phyloP scores from a whole-genome alignment of 2,888 invertebrate genomes.

The Mythimna loreyi region DNA sequence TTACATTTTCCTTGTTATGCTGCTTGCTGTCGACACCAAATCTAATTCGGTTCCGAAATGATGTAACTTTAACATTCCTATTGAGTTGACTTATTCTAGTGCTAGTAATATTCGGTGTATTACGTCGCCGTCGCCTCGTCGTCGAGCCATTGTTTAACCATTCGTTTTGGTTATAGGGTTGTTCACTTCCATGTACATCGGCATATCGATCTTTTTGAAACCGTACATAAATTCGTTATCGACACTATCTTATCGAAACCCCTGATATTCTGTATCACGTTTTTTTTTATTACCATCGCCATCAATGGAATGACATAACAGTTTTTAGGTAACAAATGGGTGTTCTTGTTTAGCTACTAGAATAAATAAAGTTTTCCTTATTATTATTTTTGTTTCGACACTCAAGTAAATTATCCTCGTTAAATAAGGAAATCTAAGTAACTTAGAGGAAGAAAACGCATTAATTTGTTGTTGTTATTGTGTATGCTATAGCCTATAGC shows the following conservation, averaged over 20 bases:
- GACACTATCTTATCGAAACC: not conserved
- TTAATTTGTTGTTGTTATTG: not conserved
- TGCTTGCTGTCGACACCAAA: conserved; percentile 21
- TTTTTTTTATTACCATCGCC: not conserved
- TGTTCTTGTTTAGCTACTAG: not conserved
- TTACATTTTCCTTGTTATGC: not conserved
- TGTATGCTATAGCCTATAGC: not conserved
- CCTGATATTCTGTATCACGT: not conserved
- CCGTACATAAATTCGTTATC: not conserved
- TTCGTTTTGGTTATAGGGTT: conserved; percentile 37
- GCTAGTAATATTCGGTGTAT: conserved; percentile 40
- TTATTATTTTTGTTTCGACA: conserved; percentile 1
- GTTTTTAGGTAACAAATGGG: not conserved
- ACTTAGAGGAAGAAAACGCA: not conserved
- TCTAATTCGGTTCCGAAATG: conserved; percentile 16
- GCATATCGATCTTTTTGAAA: not conserved
- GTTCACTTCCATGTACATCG: conserved; percentile 3
- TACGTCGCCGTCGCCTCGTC: conserved; percentile 25
- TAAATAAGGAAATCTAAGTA: not conserved
- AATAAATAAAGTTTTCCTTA: not conserved
- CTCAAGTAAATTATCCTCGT: conserved; percentile 29
- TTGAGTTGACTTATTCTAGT: conserved; percentile 36
- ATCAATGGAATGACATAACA: not conserved
- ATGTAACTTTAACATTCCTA: conserved; percentile 44
- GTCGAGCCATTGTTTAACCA: conserved; percentile 48